phyloP scores from a whole-genome alignment of 2,113 vertebrate genomes.

The Atlantisia rogersi region DNA sequence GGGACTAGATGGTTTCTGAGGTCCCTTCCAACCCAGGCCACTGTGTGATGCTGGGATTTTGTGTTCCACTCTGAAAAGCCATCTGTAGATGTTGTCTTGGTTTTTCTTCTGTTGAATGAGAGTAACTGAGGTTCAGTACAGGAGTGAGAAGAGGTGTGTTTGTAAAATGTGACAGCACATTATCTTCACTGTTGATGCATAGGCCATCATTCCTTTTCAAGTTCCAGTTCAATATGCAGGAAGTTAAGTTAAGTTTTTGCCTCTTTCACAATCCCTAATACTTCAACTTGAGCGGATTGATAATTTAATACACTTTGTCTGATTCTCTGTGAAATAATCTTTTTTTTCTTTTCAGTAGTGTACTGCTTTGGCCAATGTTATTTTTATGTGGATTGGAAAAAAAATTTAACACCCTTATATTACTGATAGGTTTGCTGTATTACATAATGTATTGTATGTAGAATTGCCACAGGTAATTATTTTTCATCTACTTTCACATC shows the following conservation, averaged over 20 bases:
- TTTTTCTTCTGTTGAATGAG: not conserved
- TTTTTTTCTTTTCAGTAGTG: not conserved
- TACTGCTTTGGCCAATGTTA: not conserved
- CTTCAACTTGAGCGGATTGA: not conserved
- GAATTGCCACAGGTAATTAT: not conserved
- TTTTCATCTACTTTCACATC: not conserved
- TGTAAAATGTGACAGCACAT: not conserved
- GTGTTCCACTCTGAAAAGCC: not conserved
- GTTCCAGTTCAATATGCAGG: not conserved
- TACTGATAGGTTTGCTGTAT: not conserved
- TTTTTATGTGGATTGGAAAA: not conserved
- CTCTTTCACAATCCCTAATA: not conserved
- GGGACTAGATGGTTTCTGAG: not conserved
- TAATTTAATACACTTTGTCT: not conserved
- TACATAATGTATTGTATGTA: not conserved
- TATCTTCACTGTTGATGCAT: not conserved
- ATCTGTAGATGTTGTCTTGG: not conserved
- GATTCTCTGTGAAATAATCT: not conserved
- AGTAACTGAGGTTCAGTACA: not conserved
- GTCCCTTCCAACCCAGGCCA: not conserved
- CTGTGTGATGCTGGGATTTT: not conserved
- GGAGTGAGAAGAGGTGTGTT: not conserved
- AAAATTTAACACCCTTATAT: not conserved
- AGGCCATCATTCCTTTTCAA: not conserved
- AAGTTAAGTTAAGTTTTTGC: not conserved